Conservation (phyloP, 1,140 invertebrate genomes). For the Ladona fulva region DNA sequence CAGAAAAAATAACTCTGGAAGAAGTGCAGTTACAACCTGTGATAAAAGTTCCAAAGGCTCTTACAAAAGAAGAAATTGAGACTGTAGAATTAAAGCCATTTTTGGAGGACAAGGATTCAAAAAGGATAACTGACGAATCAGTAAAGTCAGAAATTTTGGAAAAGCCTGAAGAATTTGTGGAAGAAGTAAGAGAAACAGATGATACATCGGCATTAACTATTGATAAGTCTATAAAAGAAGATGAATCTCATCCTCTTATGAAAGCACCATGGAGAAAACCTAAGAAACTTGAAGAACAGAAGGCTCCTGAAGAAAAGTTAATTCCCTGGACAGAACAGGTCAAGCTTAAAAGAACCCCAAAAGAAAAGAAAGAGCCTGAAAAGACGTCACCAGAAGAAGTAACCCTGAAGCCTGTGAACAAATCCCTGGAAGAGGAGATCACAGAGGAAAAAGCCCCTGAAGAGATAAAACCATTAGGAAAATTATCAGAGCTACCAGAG, state of each 20-base stretch:
- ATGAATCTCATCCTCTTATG: constrained; percentile 15
- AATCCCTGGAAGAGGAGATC: neutral
- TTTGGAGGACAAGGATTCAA: neutral
- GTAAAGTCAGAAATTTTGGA: neutral
- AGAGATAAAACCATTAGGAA: neutral
- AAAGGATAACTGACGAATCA: neutral
- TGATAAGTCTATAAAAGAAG: constrained; percentile 17
- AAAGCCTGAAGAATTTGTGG: constrained; percentile 19
- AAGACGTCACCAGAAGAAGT: constrained; percentile 13
- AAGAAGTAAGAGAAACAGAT: constrained; percentile 19
- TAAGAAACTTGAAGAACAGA: constrained; percentile 14
- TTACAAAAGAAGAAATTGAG: constrained; percentile 23
- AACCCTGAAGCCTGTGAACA: constrained; percentile 18
- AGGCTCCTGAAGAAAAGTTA: constrained; percentile 18
- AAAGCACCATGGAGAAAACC: constrained; percentile 25
- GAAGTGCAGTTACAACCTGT: constrained; percentile 32
- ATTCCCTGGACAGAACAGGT: constrained; percentile 35
- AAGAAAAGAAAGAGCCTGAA: constrained; percentile 25
- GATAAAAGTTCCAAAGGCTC: constrained; percentile 26
- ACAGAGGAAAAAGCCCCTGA: neutral
- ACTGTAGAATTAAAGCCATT: neutral
- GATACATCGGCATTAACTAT: neutral
- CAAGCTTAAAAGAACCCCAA: constrained; percentile 29
- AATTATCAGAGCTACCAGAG: neutral
- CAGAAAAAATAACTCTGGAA: constrained; percentile 27